Evolutionary conservation across 2,888 invertebrate genomes (phyloP).

Genomic region (Drosophila planitibia): DNA sequence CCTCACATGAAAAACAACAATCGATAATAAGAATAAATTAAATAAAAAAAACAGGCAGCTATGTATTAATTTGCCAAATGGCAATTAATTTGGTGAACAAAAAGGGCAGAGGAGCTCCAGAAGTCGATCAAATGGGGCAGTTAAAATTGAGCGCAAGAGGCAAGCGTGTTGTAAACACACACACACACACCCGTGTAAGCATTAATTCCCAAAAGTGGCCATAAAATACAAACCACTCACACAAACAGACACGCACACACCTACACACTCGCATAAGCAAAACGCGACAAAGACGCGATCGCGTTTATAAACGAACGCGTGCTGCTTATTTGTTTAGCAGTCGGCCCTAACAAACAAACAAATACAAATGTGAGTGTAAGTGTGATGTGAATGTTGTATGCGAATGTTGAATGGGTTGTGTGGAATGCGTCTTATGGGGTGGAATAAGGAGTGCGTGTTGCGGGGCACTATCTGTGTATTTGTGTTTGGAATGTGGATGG

Average conservation of each 20-base stretch:
- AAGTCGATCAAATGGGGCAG: conserved; percentile 28
- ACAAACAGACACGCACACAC: conserved; percentile 1
- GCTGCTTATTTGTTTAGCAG: conserved; percentile 22
- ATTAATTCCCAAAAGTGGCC: conserved; percentile 23
- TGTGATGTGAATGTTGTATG: neutral
- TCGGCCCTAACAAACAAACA: conserved; percentile 33
- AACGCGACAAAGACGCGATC: conserved; percentile 45
- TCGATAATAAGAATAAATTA: conserved; percentile 54
- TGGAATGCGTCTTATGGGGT: conserved; percentile 23
- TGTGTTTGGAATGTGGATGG: conserved; percentile 23
- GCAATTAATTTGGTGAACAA: conserved; percentile 47
- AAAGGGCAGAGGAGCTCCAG: conserved; percentile 27
- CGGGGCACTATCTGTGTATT: neutral
- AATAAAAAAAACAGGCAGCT: conserved; percentile 26
- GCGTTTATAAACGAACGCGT: conserved; percentile 49
- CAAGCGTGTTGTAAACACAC: conserved; percentile 33
- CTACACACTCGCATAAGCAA: conserved; percentile 5
- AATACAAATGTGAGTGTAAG: conserved; percentile 18
- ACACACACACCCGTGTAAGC: conserved; percentile 8
- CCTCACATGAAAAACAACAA: conserved; percentile 28
- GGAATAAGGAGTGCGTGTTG: neutral
- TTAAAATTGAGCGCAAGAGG: conserved; percentile 29
- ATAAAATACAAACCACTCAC: conserved; percentile 28
- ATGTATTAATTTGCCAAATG: conserved; percentile 63
- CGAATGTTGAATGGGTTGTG: conserved; percentile 17